Percentiles rank a stretch among this genome's conserved stretches.
Conservation (phyloP, 2,797 vertebrate genomes). For the Eremophila alpestris region DNA sequence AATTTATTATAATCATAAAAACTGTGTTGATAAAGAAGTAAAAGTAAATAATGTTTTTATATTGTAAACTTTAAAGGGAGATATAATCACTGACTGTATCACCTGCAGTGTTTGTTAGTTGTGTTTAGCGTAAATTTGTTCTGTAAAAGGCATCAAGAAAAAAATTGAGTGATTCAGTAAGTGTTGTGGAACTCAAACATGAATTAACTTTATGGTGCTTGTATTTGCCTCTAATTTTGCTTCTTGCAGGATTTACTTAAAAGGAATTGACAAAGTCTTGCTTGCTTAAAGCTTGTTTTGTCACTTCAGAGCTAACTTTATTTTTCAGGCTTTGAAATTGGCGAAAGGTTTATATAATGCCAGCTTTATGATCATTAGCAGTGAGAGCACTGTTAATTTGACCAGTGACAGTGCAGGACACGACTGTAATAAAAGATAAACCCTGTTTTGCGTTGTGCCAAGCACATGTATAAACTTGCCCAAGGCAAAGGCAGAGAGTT, state of each 20-base stretch:
- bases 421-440: background rate
- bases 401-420: background rate
- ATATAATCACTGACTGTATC: background rate
- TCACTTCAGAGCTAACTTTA: conserved; percentile 1
- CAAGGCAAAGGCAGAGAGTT: conserved; percentile 13
- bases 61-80: background rate
- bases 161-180: background rate
- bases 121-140: background rate
- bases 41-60: background rate
- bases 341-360: conserved; percentile 32
- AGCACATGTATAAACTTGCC: conserved; percentile 2
- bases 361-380: conserved; percentile 14
- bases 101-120: background rate
- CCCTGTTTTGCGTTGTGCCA: background rate
- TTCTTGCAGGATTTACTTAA: background rate
- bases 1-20: background rate
- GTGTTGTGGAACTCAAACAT: background rate
- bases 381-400: conserved; percentile 44
- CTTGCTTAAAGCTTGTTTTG: conserved; percentile 8
- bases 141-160: background rate
- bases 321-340: background rate
- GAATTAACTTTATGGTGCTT: background rate
- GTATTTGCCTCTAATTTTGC: background rate
- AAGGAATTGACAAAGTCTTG: background rate
- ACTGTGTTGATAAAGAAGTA: background rate